Evolutionary conservation across 2,113 vertebrate genomes (phyloP).

Genomic region (Pomatorhinus ruficollis): DNA sequence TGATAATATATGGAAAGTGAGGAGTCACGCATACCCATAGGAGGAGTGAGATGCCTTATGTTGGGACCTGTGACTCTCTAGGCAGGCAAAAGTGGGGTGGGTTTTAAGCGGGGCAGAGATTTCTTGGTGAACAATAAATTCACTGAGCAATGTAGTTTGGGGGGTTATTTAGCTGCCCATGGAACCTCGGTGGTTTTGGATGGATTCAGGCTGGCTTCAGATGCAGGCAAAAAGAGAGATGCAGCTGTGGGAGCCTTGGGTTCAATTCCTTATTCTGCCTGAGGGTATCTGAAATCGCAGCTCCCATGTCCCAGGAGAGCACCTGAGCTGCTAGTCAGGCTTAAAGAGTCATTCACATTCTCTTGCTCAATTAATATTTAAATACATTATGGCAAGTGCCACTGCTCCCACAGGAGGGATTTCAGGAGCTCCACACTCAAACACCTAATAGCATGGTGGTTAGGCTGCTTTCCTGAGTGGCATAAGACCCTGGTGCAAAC

Average conservation of each 20-base stretch:
- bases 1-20: background rate
- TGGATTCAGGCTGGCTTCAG: background rate
- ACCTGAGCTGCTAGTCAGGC: constrained; percentile 49
- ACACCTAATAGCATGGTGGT: constrained; percentile 1
- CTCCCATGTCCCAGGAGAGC: constrained; percentile 43
- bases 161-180: background rate
- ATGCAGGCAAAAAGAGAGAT: background rate
- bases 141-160: background rate
- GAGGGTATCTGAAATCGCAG: constrained; percentile 10
- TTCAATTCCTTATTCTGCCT: constrained; percentile 41
- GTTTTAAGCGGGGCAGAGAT: background rate
- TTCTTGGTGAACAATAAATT: background rate
- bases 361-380: constrained; percentile 71
- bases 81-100: background rate
- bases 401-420: constrained; percentile 50
- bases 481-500: background rate
- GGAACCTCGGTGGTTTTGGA: background rate
- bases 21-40: no score
- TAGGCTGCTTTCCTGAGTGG: constrained; percentile 1
- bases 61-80: background rate
- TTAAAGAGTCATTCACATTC: constrained; percentile 64
- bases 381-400: constrained; percentile 54
- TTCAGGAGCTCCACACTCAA: background rate
- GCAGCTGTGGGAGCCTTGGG: background rate
- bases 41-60: background rate